These are phyloP conservation scores for Choristoneura fumiferana DNA, from an alignment of 1,140 invertebrate genomes.

Conservation along the genomic window DNA sequence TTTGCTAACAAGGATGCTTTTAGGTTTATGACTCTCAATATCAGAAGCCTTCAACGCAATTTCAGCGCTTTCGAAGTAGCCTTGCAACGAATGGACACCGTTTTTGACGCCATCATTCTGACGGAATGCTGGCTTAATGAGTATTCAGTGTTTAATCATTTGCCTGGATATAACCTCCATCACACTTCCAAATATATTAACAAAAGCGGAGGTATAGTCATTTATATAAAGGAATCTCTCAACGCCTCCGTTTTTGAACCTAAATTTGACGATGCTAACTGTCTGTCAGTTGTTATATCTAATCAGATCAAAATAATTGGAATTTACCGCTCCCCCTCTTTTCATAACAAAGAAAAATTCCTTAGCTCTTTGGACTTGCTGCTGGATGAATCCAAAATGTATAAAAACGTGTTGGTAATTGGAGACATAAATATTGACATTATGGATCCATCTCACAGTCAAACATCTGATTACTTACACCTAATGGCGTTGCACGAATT, in stretches of 20 bases:
- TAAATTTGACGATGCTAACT: background rate
- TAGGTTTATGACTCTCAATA: no score
- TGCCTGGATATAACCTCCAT: background rate
- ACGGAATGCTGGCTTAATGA: slow-evolving; percentile 9
- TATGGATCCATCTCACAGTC: background rate
- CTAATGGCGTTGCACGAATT: background rate
- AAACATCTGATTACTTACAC: background rate
- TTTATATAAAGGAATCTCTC: background rate
- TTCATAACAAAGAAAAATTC: background rate
- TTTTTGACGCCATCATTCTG: background rate
- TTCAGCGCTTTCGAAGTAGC: background rate
- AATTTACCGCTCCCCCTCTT: slow-evolving; percentile 1
- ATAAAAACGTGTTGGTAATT: background rate
- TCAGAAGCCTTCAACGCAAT: no score
- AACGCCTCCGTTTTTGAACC: background rate
- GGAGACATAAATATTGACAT: slow-evolving; percentile 4
- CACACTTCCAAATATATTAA: slow-evolving; percentile 1
- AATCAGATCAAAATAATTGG: background rate
- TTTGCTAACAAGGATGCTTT: background rate
- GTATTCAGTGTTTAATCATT: background rate
- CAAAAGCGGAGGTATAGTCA: background rate
- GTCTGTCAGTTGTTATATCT: background rate
- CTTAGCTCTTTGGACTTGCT: background rate
- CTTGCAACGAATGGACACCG: background rate
- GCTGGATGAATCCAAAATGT: background rate